Evolutionary conservation across 1,140 invertebrate genomes (phyloP).

Genomic region (Aphaenogaster ashmeadi): DNA sequence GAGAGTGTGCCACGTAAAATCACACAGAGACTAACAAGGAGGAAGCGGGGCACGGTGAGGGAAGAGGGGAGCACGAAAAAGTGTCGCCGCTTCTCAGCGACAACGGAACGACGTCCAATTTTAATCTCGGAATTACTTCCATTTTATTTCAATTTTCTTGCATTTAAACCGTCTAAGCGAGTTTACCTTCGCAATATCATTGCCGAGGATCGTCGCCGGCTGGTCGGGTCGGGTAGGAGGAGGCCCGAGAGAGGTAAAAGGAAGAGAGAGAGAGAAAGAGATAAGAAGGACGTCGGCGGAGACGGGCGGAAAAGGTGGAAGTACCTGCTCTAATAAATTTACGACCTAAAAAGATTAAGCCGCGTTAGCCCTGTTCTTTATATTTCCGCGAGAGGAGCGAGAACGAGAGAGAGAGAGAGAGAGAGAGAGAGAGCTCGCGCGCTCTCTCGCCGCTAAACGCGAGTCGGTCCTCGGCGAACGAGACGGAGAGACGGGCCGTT

Average conservation of each 20-base stretch:
- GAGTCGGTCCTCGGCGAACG: constrained; percentile 15
- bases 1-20: constrained; percentile 48
- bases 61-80: neutral
- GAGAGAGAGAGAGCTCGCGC: constrained; percentile 3
- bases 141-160: constrained; percentile 83
- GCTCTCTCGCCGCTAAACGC: constrained; percentile 26
- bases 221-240: constrained; percentile 36
- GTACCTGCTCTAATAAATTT: constrained; percentile 86
- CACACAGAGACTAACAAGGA: constrained; percentile 39
- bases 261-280: constrained; percentile 38
- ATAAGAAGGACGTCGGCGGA: constrained; percentile 51
- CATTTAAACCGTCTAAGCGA: constrained; percentile 85
- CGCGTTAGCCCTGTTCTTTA: constrained; percentile 87
- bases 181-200: constrained; percentile 85
- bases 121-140: constrained; percentile 83
- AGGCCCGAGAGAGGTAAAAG: neutral
- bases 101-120: constrained; percentile 78
- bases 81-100: constrained; percentile 42
- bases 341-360: constrained; percentile 86
- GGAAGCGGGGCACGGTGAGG: neutral
- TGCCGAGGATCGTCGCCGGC: constrained; percentile 74
- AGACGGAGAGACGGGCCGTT: constrained; percentile 19
- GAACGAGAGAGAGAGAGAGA: constrained; percentile 22
- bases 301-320: constrained; percentile 74
- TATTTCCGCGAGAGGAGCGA: constrained; percentile 84